Percentiles rank a stretch among this genome's conserved stretches.
phyloP scores from a whole-genome alignment of 2,797 vertebrate species.

The Parotocinclus haroldoi region DNA sequence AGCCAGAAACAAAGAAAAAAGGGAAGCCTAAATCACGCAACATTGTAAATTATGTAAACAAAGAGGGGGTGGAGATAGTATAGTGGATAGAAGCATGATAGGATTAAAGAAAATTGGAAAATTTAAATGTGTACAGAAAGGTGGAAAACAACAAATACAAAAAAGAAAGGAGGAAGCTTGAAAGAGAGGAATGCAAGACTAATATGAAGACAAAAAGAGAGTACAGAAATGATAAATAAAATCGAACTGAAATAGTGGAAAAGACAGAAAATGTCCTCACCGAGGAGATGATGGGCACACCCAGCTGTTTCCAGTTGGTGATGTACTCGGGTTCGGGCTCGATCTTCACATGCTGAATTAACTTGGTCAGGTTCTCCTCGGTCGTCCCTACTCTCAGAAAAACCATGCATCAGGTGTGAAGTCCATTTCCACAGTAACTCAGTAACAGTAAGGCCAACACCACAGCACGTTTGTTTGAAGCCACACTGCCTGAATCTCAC shows the following conservation, averaged over 20 bases:
- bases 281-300: conserved; percentile 81
- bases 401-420: not conserved
- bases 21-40: too few species aligned
- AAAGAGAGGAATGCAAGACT: not conserved
- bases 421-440: not conserved
- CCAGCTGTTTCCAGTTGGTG: conserved; percentile 90
- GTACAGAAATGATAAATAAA: not conserved
- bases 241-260: too few species aligned
- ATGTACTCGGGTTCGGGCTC: conserved; percentile 87
- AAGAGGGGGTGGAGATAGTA: too few species aligned
- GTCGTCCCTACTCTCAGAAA: conserved; percentile 81
- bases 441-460: too few species aligned
- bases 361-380: conserved; percentile 90
- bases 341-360: conserved; percentile 94
- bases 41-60: too few species aligned
- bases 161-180: not conserved
- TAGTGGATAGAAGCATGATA: too few species aligned
- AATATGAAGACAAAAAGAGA: conserved; percentile 42
- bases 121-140: conserved; percentile 12
- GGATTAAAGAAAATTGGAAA: too few species aligned
- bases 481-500: not conserved
- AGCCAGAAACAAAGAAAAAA: too few species aligned
- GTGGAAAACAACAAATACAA: not conserved
- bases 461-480: not conserved
- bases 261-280: conserved; percentile 50